These are phyloP conservation scores for Batillaria attramentaria DNA, from an alignment of 1,140 invertebrate genomes.

Conservation along the genomic window DNA sequence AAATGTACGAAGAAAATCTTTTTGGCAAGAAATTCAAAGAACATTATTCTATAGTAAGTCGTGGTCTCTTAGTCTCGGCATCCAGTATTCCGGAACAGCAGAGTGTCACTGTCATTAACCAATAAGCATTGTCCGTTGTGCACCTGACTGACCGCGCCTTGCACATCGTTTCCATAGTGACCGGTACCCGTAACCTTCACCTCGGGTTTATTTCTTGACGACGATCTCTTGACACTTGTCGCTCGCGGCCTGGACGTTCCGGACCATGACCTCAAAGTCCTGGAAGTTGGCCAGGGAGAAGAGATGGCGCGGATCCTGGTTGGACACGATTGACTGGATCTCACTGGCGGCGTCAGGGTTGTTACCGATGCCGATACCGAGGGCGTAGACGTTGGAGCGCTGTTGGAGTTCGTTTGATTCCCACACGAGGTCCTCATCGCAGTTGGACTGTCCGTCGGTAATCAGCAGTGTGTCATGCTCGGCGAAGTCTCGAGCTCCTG, in stretches of 20 bases:
- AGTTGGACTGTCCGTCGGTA: constrained; percentile 35
- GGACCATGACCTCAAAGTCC: constrained; percentile 16
- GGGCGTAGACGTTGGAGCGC: constrained; percentile 4
- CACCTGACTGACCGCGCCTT: too few relatives aligned
- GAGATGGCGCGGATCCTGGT: background rate
- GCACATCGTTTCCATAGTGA: too few relatives aligned
- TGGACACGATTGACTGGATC: constrained; percentile 16
- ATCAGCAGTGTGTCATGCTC: constrained; percentile 27
- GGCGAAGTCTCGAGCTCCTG: background rate
- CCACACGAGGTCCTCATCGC: background rate
- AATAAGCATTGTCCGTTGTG: background rate
- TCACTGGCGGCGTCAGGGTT: background rate
- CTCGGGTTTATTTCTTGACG: background rate
- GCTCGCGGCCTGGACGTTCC: background rate
- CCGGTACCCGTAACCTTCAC: background rate
- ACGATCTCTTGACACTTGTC: background rate
- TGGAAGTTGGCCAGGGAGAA: constrained; percentile 26
- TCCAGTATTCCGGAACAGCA: background rate
- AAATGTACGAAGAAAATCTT: too few relatives aligned
- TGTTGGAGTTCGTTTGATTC: background rate
- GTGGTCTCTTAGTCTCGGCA: too few relatives aligned
- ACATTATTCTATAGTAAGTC: too few relatives aligned
- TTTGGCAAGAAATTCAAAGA: too few relatives aligned
- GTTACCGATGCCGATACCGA: constrained; percentile 20
- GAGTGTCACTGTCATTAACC: background rate